phyloP scores from a whole-genome alignment of 2,888 invertebrate genomes.

The Papilio demoleus region DNA sequence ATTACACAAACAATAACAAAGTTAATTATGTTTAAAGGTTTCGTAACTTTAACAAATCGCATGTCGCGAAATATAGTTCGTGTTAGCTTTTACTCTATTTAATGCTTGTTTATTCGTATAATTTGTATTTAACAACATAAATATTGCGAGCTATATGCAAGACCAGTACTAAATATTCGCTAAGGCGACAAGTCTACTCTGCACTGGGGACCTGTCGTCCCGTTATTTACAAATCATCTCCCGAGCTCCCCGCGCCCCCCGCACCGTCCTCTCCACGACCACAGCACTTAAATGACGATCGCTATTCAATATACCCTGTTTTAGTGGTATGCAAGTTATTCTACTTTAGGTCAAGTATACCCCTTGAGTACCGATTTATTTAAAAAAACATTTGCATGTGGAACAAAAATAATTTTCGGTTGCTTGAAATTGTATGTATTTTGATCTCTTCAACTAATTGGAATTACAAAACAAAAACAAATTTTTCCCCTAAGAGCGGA shows the following conservation, averaged over 20 bases:
- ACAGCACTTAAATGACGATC: neutral
- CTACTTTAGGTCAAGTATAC: too few relatives aligned
- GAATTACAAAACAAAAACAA: too few relatives aligned
- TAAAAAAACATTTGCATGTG: too few relatives aligned
- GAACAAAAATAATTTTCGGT: too few relatives aligned
- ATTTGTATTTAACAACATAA: neutral
- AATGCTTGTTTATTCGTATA: neutral
- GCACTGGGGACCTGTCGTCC: constrained; percentile 7
- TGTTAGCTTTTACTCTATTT: neutral
- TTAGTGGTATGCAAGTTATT: too few relatives aligned
- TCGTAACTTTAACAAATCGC: neutral
- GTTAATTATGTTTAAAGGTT: neutral
- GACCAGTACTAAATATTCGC: neutral
- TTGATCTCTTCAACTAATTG: too few relatives aligned
- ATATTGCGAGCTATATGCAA: neutral
- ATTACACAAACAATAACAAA: neutral
- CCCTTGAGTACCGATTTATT: too few relatives aligned
- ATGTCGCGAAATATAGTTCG: neutral
- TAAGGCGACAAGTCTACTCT: neutral
- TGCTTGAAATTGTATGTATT: too few relatives aligned
- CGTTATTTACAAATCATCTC: constrained; percentile 29
- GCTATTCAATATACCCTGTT: neutral
- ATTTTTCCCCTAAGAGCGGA: too few relatives aligned
- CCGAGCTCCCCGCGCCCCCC: neutral
- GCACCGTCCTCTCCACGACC: neutral